phyloP scores from a whole-genome alignment of 2,797 vertebrate species.

The Linurgus olivaceus region DNA sequence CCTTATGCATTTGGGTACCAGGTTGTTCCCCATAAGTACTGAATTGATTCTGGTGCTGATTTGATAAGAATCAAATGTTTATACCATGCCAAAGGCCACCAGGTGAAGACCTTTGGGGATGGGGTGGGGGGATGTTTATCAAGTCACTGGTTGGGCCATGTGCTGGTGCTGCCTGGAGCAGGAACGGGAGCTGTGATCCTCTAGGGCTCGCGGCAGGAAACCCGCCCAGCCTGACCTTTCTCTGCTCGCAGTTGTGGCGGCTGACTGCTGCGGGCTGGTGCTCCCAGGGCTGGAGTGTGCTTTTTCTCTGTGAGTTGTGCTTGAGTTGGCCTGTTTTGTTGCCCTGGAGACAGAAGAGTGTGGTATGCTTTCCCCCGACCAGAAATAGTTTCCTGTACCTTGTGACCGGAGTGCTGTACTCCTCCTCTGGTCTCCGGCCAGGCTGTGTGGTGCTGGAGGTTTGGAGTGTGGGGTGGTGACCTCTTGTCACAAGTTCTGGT shows the following conservation, averaged over 20 bases:
- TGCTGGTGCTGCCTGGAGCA: neutral
- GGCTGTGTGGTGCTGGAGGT: conserved; percentile 32
- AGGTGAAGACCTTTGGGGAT: neutral
- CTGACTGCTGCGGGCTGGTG: neutral
- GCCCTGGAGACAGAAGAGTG: conserved; percentile 59
- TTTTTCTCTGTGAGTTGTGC: conserved; percentile 12
- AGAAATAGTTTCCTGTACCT: conserved; percentile 74
- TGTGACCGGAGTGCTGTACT: conserved; percentile 60
- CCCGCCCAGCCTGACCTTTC: conserved; percentile 20
- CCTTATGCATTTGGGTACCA: neutral
- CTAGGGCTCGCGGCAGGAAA: neutral
- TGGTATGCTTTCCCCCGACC: conserved; percentile 69
- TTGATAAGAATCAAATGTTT: neutral
- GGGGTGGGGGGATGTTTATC: neutral
- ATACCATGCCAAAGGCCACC: neutral
- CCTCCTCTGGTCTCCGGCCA: conserved; percentile 52
- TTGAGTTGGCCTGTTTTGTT: conserved; percentile 72
- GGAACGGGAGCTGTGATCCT: neutral
- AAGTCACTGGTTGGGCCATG: neutral
- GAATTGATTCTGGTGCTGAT: neutral
- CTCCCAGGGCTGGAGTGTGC: neutral
- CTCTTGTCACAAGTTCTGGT: conserved; percentile 60
- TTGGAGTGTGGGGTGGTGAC: conserved; percentile 46
- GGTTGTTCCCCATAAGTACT: neutral
- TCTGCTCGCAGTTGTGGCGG: neutral